Base-by-base conservation (phyloP, 2,113 vertebrate genomes). In the Chinchilla lanigera region DNA sequence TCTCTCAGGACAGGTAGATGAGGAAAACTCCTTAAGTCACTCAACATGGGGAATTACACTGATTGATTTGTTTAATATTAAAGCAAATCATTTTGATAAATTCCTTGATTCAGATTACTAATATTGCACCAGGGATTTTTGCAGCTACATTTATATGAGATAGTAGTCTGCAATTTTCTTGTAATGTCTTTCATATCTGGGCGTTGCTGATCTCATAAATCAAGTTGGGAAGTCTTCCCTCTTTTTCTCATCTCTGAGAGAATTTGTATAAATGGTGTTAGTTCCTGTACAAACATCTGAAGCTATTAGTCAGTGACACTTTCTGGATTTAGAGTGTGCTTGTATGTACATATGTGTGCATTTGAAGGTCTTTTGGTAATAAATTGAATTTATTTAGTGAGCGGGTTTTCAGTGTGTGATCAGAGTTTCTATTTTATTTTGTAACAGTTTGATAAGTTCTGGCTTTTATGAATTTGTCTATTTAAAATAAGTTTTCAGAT, bases 401-500 rank as follows among this genome's bases (percentile, higher is more conserved):
- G 30, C 20, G 10, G 41, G 19, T 81, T 44, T 71, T 50, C 7
- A 12, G 26, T 11, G 10, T 50, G 5, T 60, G 5, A 71, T 90
- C 38, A 77, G 16, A 77, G 54, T 90, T 97, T 63, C 69, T 44
- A 47, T 52, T 93, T 77, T 13, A 90, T 65, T 96, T 61, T 38
- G 4, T 35, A 24, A 73, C 61, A 81, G 10, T 17, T 58, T 13
- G 11, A 7, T 52, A 63, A 58, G 2, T 35, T 81, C 50, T 95
- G 50, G 3, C 20, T 97, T 96, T 85, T 56, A 85, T 84, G 56
- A 96, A 58, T 86, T 10, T 61, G 8, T 92, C 41, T 63, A 60
- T 65, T 96, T 95, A 58, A 96, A 80, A 81, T 77, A 58, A 8
- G 44, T 88, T 90, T 95, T 93, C 47, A 28, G 28, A 73, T 71